Percentiles rank a stretch among this genome's conserved stretches.
Conservation (phyloP, 1,140 invertebrate genomes). For the Brachystomella parvula region DNA sequence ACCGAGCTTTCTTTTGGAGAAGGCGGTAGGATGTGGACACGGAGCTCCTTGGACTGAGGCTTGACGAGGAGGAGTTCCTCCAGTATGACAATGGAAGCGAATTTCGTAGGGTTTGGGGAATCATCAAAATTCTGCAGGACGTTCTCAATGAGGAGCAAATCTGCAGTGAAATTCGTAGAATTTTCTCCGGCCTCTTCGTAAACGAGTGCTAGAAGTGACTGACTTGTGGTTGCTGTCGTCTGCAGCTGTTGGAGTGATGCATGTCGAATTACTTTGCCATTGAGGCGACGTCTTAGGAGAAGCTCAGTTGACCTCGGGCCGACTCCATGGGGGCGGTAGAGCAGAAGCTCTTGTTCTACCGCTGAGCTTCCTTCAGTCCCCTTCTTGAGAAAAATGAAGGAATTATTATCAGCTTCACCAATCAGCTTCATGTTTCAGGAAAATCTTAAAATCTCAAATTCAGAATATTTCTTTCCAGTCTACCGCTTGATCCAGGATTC, state of each 20-base stretch:
- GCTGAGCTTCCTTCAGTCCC: background rate
- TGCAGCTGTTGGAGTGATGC: background rate
- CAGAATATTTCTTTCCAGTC: background rate
- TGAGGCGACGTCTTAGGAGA: background rate
- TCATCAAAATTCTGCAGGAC: conserved; percentile 2
- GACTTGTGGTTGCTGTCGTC: background rate
- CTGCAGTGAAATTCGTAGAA: background rate
- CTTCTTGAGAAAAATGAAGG: background rate
- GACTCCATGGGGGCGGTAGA: background rate
- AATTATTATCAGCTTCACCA: background rate
- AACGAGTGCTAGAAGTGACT: background rate
- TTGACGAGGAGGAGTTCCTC: conserved; percentile 11
- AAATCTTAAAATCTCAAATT: too few relatives aligned
- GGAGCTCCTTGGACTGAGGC: conserved; percentile 7
- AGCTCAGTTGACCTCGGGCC: background rate
- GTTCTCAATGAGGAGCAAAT: conserved; percentile 12
- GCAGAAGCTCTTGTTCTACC: background rate
- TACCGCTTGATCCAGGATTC: background rate
- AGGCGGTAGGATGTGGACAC: conserved; percentile 15
- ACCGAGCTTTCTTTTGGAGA: background rate
- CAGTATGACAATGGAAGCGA: conserved; percentile 11
- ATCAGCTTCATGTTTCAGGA: background rate
- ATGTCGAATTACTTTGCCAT: background rate
- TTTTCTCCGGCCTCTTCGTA: background rate
- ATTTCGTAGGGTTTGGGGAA: background rate